phyloP scores from a whole-genome alignment of 2,113 vertebrate species.

The Gymnobelideus leadbeateri region DNA sequence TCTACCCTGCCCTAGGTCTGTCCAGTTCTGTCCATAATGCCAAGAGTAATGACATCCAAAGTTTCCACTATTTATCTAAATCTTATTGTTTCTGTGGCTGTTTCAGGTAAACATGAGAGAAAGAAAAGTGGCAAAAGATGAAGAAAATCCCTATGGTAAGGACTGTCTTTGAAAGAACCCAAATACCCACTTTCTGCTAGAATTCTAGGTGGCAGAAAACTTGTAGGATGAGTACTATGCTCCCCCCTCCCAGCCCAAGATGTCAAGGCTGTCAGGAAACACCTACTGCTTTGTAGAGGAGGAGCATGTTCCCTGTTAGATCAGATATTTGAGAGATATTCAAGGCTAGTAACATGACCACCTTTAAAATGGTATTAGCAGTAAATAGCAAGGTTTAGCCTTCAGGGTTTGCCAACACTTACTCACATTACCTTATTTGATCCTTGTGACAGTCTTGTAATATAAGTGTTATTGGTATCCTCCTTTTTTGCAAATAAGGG shows the following conservation, averaged over 20 bases:
- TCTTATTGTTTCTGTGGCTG: neutral
- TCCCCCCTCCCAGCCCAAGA: neutral
- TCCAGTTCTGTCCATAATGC: neutral
- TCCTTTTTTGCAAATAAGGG: neutral
- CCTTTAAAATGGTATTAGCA: neutral
- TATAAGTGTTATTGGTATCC: too few species aligned
- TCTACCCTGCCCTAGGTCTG: neutral
- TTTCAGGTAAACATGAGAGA: neutral
- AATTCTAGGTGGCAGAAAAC: neutral
- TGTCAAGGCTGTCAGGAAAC: neutral
- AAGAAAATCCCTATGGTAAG: neutral
- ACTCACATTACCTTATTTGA: neutral
- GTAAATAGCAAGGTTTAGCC: neutral
- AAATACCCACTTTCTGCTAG: neutral
- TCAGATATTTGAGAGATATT: neutral
- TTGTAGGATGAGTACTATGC: neutral
- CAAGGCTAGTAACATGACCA: neutral
- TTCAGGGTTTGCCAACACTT: neutral
- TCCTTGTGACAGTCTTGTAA: neutral
- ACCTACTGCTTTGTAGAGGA: neutral
- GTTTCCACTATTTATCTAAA: neutral
- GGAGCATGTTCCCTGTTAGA: neutral
- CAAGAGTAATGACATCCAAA: neutral
- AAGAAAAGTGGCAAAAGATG: neutral
- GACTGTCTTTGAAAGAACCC: neutral